Base-by-base conservation (phyloP, 2,888 invertebrate species). In the Physocephala rufipes region DNA sequence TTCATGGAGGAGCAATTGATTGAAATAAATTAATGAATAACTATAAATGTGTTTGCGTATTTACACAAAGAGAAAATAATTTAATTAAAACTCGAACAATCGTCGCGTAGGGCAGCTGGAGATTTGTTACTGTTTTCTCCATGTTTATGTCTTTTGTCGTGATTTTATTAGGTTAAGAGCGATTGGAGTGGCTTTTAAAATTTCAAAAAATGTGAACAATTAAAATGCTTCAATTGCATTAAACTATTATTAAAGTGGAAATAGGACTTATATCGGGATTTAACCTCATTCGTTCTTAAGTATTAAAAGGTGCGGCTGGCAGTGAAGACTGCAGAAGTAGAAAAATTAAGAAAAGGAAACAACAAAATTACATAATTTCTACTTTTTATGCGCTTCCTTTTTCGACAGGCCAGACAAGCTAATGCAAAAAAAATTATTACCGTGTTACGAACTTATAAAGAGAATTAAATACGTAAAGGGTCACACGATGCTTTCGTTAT, bases 151-250 rank as follows among this genome's bases (percentile, higher is more conserved):
- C 53, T 1, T 7, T n/a, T 3, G 12, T 12, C 51, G 55, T 7
- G n/a, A 16, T 26, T n/a, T 65, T 30, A 53, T n/a, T 66, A 36
- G 66, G 66, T 66, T 53, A 66, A 68, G 68, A 61, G 62, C 61
- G 21, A 51, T 51, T 19, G 1, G 16, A 51, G 51, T 24, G 65
- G 26, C 13, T 15, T 63, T 55, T 24, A 55, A 26, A 26, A 24
- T 21, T 55, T 24, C 24, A 24, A 26, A 63, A 62, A 62, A 45
- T 45, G 63, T 63, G 45, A 28, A 58, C 58, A 58, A 58, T 58
- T 58, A 28, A 28, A 58, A 24, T 24, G 58, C 19, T 47, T 63
- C 47, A 63, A 63, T 63, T 47, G 63, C 45, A 16, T 16, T 26
- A 24, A 15, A 19, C 21, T 63, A 21, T 47, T 47, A 45, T 63